Conservation (phyloP, 2,113 vertebrate genomes). For the Scolopax mira region DNA sequence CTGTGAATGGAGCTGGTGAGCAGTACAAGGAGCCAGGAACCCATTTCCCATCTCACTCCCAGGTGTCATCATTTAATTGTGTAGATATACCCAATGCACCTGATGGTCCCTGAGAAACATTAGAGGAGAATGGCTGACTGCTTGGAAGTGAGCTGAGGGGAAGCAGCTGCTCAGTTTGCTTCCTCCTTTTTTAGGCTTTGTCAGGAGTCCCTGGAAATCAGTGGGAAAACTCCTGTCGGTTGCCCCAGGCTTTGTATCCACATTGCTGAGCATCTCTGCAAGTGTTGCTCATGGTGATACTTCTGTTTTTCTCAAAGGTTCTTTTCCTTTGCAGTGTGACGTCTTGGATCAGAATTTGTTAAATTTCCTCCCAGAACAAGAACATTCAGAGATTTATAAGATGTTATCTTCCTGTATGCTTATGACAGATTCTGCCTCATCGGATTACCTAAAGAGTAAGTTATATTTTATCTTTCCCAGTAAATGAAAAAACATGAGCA, state of each 20-base stretch:
- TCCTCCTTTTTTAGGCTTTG: neutral
- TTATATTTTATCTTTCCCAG: conserved; percentile 22
- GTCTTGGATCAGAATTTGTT: conserved; percentile 84
- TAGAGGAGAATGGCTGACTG: neutral
- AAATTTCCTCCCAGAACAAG: conserved; percentile 85
- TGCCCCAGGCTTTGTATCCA: neutral
- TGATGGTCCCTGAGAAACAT: neutral
- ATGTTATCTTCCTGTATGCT: conserved; percentile 81
- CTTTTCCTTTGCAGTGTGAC: conserved; percentile 78
- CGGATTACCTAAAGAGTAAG: conserved; percentile 81
- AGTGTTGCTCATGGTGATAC: neutral
- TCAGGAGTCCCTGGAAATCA: neutral
- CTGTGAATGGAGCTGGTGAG: neutral
- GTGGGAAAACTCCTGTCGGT: neutral
- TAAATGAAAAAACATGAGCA: neutral
- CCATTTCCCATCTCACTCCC: neutral
- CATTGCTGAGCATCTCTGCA: accelerated
- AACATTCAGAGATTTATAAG: conserved; percentile 84
- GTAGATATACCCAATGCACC: neutral
- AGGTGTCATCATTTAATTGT: accelerated
- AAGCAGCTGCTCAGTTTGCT: neutral
- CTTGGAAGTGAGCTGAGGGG: neutral
- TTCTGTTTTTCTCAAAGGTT: conserved; percentile 29
- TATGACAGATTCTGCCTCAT: conserved; percentile 72
- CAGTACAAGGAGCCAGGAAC: neutral